A percentile compares a stretch with the other conserved stretches of the same genome.
These are phyloP conservation scores for Tolmerus cingulatus DNA, from an alignment of 2,888 invertebrate genomes.

Conservation along the genomic window DNA sequence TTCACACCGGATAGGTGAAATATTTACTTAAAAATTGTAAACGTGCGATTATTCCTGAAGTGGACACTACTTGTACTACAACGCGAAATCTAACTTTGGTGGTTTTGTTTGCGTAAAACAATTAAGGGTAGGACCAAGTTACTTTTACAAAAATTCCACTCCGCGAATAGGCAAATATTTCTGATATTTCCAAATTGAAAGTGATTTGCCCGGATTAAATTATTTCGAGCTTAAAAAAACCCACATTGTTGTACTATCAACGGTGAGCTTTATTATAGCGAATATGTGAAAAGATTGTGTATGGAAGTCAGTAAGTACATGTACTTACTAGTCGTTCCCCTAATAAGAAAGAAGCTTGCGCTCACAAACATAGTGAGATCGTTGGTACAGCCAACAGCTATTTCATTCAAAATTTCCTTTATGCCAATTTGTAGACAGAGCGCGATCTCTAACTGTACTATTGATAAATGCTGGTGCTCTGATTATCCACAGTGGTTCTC, in stretches of 20 bases:
- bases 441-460: not conserved
- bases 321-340: conserved; percentile 38
- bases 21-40: not conserved
- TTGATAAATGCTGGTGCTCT: not conserved
- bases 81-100: not conserved
- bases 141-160: not conserved
- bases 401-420: conserved; percentile 27
- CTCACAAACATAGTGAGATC: conserved; percentile 38
- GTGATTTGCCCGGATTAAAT: conserved; percentile 22
- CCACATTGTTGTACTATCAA: not conserved
- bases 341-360: conserved; percentile 26
- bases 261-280: conserved; percentile 10
- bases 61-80: not conserved
- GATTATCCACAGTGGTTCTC: conserved; percentile 7
- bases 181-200: conserved; percentile 11
- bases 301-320: conserved; percentile 3
- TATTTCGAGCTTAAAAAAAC: conserved; percentile 19
- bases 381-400: conserved; percentile 20
- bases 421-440: conserved; percentile 12
- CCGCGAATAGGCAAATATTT: not conserved
- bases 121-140: not conserved
- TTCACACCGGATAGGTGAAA: conserved; percentile 15
- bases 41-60: not conserved
- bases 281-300: conserved; percentile 2
- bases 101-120: not conserved